phyloP scores from a whole-genome alignment of 2,888 invertebrate species.

The Terebella lapidaria region DNA sequence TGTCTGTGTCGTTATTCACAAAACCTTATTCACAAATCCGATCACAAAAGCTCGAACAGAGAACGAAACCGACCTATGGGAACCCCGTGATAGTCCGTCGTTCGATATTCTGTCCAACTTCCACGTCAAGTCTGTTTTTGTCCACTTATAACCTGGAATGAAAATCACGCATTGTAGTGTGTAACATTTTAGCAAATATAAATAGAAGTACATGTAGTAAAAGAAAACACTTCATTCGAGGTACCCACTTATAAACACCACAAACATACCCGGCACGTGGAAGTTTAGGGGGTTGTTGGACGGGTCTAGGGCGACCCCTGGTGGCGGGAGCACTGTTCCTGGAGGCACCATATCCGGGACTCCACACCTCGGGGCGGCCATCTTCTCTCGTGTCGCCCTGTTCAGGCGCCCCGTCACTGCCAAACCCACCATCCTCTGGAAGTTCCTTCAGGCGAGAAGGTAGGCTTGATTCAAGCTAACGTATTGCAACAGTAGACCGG shows the following conservation, averaged over 20 bases:
- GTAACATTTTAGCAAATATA: no score
- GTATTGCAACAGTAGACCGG: no score
- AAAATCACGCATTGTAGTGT: background rate
- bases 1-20: no score
- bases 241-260: no score
- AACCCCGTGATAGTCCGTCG: no score
- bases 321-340: background rate
- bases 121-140: conserved; percentile 33
- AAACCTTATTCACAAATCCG: no score
- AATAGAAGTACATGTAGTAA: background rate
- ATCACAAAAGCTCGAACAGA: no score
- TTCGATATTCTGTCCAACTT: conserved; percentile 31
- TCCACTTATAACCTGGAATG: conserved; percentile 29
- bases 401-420: conserved; percentile 38
- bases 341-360: conserved; percentile 29
- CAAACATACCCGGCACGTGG: conserved; percentile 14
- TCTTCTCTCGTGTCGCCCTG: conserved; percentile 32
- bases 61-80: no score
- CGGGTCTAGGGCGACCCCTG: background rate
- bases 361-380: conserved; percentile 44
- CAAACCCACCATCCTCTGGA: conserved; percentile 42
- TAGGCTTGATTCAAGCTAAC: no score
- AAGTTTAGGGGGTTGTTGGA: conserved; percentile 1
- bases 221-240: no score
- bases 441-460: conserved; percentile 16